Evolutionary conservation across 1,140 invertebrate genomes (phyloP), one percentile per base, ranked within the genome.

Genomic region (Arion vulgaris): DNA sequence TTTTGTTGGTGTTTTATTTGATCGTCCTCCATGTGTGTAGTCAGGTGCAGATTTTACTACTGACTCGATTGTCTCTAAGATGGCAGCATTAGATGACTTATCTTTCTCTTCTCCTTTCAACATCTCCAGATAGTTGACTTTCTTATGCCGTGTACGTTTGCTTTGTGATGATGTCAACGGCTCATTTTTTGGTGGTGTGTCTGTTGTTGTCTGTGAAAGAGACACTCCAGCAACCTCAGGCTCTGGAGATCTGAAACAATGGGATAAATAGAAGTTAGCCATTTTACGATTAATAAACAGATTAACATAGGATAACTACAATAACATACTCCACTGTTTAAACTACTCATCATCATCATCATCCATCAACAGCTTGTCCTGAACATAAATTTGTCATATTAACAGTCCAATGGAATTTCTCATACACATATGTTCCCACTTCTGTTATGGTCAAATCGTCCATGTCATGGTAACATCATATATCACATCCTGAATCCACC

Each of bases 111-210:
- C 89, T 57, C 90, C 90, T 49, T 88, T 86, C 28, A 91, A 78
- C 85, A 91, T 82, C 84, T 90, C 88, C 7, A 88, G 79, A 57
- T 90, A 91, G 82, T 91, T 91, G 17, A 91, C 88, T 82, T 91
- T 91, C 78, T 91, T 91, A 80, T 91, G 89, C 15, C 90, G 69
- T 1, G 88, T 87, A 0, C 89, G 71, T 32, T 88, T 86, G 15
- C 69, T 66, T 7, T 80, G 78, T 15, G 28, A 34, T 1, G 36
- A 41, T 26, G 28, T 1, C 45, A 57, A 32, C 2, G 32, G n/a
- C 13, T 79, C 53, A 2, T 26, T 9, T 57, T 28, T 49, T 49
- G 34, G 32, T 32, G 41, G 1, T 74, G 7, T 23, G 36, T n/a
- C n/a, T n/a, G 0, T n/a, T 26, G 23, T 53, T 0, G 23, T 15